Evolutionary conservation across 2,797 vertebrate species (phyloP), one percentile per base, ranked within the genome.

Genomic region (Ptychobarbus kaznakovi): DNA sequence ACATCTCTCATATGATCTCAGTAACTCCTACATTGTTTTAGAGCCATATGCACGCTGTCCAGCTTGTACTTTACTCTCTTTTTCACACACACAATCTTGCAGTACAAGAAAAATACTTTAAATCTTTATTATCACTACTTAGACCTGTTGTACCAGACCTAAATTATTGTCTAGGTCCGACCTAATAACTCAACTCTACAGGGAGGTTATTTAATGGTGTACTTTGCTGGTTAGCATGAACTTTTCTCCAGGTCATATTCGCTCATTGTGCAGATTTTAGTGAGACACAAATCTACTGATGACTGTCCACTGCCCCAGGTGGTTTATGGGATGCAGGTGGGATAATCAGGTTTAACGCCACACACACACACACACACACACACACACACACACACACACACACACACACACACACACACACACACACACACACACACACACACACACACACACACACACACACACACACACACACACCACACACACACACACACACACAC

Each of bases 291-390:
- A 83, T 83, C 32, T 76, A 51, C 10, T 53, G 84, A 58, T 49
- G 44, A 82, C 77, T 86, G 78, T 76, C 32, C 73, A 44, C 49
- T 69, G 84, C 88, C 81, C 82, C 72, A 61, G 84, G 81, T 42
- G 58, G 22, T 87, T 80, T 81, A 74, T 46, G 80, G 78, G 66
- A 86, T 65, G 61, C 86, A 89, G 84, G 78, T 87, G 72, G 86
- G 72, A 74, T 68, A 20, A 70, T 80, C 25, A 85, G n/a, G 70
- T 46, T 83, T 61, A 53, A 83, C 63, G 38, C 18, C 69, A 22
- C 20, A 56, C 56, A 80, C 28, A 44, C 51, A 25, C 63, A 83
- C 74, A 83, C 81, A 83, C 84, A 58, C n/a, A n/a, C n/a, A 58
- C n/a, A 15, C 11, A 28, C n/a, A 13, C 11, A 58, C 51, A 51